Evolutionary conservation across 2,888 invertebrate species (phyloP).

Genomic region (Idaea straminata): DNA sequence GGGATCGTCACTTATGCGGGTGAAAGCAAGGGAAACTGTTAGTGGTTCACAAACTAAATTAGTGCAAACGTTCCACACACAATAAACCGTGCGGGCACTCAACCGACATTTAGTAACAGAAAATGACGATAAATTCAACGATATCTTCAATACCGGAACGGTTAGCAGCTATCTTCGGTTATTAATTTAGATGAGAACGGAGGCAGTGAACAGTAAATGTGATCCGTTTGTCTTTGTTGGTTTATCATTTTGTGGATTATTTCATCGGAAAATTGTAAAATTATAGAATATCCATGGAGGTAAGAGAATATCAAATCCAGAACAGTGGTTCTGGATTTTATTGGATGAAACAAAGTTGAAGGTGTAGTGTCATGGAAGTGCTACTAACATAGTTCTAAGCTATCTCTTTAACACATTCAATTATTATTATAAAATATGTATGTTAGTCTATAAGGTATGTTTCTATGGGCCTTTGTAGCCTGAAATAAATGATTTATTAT

Average conservation of each 20-base stretch:
- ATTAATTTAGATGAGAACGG: not conserved
- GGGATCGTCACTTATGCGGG: no score
- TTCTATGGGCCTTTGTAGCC: no score
- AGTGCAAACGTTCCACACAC: not conserved
- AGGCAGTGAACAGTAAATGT: not conserved
- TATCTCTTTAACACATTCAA: no score
- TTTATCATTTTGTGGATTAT: not conserved
- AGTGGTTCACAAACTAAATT: not conserved
- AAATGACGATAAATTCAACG: not conserved
- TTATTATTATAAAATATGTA: no score
- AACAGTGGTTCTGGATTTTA: no score
- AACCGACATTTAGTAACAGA: not conserved
- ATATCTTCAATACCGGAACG: slow-evolving; percentile 1
- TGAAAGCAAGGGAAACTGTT: no score
- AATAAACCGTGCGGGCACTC: not conserved
- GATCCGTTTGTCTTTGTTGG: not conserved
- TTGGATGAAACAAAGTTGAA: no score
- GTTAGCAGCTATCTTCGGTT: not conserved
- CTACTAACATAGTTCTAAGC: no score
- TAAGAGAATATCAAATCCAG: no score
- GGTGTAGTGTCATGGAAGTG: no score
- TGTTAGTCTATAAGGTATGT: no score
- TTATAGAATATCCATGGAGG: not conserved
- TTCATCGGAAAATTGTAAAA: not conserved
- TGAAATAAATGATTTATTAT: no score